Evolutionary conservation across 2,797 vertebrate species (phyloP), one percentile per base, ranked within the genome.

Genomic region (Anableps anableps): DNA sequence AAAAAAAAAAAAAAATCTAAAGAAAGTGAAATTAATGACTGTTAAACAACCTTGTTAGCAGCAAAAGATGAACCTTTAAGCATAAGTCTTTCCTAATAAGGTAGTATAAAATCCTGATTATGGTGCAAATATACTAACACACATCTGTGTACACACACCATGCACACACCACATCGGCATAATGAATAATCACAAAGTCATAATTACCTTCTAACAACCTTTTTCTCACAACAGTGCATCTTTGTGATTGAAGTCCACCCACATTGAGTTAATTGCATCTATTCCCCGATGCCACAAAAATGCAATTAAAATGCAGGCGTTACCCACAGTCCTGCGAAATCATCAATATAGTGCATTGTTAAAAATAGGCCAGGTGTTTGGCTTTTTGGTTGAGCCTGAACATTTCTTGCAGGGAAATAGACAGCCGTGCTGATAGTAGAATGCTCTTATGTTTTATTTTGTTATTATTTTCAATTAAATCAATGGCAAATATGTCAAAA

Each of bases 231-330:
- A 93, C 92, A 89, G 91, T 93, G 94, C 93, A 92, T 94, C 92
- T 93, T 94, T 92, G 91, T 94, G 94, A 95, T 95, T 93, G 94
- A 95, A 94, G 93, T 93, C 92, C 93, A 95, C 94, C 94, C 93
- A 94, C 93, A 95, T 94, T 94, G 91, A 94, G 92, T 92, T 95
- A 95, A 95, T 95, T 95, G 93, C 91, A 86, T 93, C 90, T 93
- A 94, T 94, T 94, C 93, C 94, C 93, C 1, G 70, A 94, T 86
- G 94, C 90, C 87, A 83, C 90, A 86, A 91, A 92, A 92, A 92
- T 77, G 93, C 93, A 93, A 94, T 95, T 95, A 95, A 93, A 95
- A 93, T 89, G 90, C 90, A 88, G 84, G 88, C 89, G 83, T 91
- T 89, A 88, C 84, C 83, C 90, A 17, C 79, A 82, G 83, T 87